Conservation (phyloP, 2,797 vertebrate genomes). For the Acanthis flammea region DNA sequence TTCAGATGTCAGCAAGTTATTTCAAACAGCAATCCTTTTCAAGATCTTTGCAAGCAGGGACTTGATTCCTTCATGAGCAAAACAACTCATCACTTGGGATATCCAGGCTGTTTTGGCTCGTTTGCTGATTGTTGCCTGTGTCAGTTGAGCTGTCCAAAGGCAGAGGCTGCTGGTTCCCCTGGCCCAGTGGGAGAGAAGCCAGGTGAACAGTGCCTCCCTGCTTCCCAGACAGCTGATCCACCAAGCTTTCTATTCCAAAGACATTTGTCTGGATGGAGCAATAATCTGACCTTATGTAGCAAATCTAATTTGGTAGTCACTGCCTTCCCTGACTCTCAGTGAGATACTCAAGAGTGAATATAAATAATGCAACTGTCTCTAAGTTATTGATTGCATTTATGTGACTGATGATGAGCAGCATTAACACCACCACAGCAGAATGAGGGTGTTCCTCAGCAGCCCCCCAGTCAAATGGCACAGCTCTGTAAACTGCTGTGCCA, state of each 20-base stretch:
- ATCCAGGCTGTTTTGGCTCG: not conserved
- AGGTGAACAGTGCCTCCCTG: not conserved
- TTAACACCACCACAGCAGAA: not conserved
- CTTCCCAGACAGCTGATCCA: not conserved
- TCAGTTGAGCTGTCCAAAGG: not conserved
- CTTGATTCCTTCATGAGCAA: not conserved
- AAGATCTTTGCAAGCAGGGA: not conserved
- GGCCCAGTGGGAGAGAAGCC: not conserved
- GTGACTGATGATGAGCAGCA: not conserved
- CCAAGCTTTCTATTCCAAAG: not conserved
- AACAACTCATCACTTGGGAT: accelerated
- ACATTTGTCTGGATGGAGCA: not conserved
- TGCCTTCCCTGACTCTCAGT: not conserved
- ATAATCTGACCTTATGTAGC: not conserved
- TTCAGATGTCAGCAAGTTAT: not conserved
- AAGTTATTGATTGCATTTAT: not conserved
- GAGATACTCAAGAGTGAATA: not conserved
- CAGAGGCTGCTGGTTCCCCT: not conserved
- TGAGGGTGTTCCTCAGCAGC: not conserved
- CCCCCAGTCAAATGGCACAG: not conserved
- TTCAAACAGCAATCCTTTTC: not conserved
- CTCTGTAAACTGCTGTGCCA: not conserved
- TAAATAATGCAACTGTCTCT: not conserved
- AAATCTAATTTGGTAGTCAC: not conserved
- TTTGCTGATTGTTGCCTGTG: accelerated